Base-by-base conservation (phyloP, 2,888 invertebrate genomes). In the Phalera bucephala region DNA sequence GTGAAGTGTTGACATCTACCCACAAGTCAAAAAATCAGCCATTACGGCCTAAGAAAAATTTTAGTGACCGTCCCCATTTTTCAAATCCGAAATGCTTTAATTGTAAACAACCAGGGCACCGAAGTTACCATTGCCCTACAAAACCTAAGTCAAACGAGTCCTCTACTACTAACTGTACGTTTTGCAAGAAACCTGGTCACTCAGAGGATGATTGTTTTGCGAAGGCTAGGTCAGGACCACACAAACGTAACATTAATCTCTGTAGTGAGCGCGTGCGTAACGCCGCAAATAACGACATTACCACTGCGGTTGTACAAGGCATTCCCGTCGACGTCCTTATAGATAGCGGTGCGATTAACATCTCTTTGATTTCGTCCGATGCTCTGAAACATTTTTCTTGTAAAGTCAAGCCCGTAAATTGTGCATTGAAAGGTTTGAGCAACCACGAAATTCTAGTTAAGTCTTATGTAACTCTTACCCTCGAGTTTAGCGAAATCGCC, bases 321-420 rank as follows among this genome's bases (percentile, higher is more conserved):
- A 27, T 56, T 2, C 51, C 57, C 0, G 23, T 45, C 0, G 55
- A 56, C 11, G 42, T 54, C 1, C 29, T 61, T 4, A 58, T 56
- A 10, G 58, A 61, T 37, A 60, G 49, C 19, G 55, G 56, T 3
- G 42, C 53, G 0, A 11, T 33, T 4, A 21, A 34, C 12, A 28
- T 51, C 0, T 53, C 54, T 0, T 21, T 59, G 3, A 51, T 61
- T 6, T 36, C 31, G 4, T 37, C 9, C 0, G 33, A 21, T 1
- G 25, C 52, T 1, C n/a, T 47, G 2, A 33, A 33, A 14, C 11
- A 34, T 15, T 8, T 34, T 7, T 6, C 22, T 0, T 22, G 22
- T 15, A 4, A 21, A 3, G 14, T 3, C 1, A 34, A 29, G 11
- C 22, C 15, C 0, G 15, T 3, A 0, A 14, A 6, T 8, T 20